Evolutionary conservation across 2,113 vertebrate species (phyloP).

Genomic region (Carlito syrichta): DNA sequence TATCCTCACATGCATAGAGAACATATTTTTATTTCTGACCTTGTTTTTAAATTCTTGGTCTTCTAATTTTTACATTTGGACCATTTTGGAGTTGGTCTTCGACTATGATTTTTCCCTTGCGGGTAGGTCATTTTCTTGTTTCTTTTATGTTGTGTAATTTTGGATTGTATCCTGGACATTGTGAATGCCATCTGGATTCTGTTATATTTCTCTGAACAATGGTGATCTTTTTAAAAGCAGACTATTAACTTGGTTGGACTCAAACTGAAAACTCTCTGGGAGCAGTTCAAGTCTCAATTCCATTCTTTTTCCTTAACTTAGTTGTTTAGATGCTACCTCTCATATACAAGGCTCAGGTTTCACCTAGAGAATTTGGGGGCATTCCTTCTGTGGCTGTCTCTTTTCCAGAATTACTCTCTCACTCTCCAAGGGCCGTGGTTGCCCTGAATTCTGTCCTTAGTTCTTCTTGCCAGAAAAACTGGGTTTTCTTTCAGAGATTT

Average conservation of each 20-base stretch:
- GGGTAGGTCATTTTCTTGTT: background rate
- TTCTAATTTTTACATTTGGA: background rate
- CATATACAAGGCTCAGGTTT: background rate
- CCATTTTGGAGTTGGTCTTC: background rate
- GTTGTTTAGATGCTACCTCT: background rate
- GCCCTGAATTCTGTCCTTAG: background rate
- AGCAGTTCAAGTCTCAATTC: background rate
- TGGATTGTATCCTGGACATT: background rate
- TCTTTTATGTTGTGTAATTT: background rate
- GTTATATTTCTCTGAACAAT: slow-evolving; percentile 56
- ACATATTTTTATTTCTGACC: background rate
- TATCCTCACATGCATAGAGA: background rate
- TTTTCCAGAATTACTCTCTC: background rate
- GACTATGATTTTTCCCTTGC: background rate
- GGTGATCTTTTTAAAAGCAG: background rate
- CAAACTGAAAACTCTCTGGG: background rate
- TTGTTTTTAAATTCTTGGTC: background rate
- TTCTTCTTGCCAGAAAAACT: background rate
- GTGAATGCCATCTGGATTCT: slow-evolving; percentile 45
- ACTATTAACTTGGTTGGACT: slow-evolving; percentile 3
- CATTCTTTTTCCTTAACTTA: background rate
- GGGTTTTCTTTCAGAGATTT: background rate
- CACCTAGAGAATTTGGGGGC: background rate
- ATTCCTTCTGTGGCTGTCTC: rapidly evolving
- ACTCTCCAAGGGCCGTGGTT: background rate